Evolutionary conservation across 1,140 invertebrate genomes (phyloP), one percentile per base, ranked within the genome.

Genomic region (Rhynchophorus ferrugineus): DNA sequence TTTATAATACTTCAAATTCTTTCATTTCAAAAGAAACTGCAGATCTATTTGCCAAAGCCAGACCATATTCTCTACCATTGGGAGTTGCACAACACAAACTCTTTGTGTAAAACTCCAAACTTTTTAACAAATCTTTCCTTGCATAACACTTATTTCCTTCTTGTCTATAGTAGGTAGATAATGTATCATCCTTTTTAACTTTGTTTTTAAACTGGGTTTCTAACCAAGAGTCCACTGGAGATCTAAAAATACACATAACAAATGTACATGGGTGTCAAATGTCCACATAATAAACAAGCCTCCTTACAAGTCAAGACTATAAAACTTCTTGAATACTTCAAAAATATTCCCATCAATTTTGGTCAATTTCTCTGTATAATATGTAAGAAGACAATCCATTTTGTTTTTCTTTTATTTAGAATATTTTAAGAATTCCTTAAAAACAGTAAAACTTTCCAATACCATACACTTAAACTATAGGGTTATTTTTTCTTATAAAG

Each of bases 21-120:
- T 54, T 56, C 46, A 63, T 55, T 51, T 60, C 56, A 57, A 61
- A 67, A 42, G 55, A 61, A 21, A 57, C 58, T 0, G 65, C 65
- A 8, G 65, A 67, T 54, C 63, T 54, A 51, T 67, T 67, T 6
- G 63, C 60, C 18, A 64, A 52, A 39, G 62, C 63, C 21, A 62
- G 41, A 14, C 54, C 51, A 50, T 61, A 65, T 24, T 61, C 55
- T 48, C 57, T 48, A 22, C 56, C 50, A 37, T 58, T 43, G 39
- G 54, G 53, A 49, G 49, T 58, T n/a, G 65, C 65, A 60, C 34
- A 59, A 45, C 61, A 62, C 38, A 67, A 57, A 49, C 61, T 63
- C 50, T 60, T 61, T 2, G 61, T 64, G 35, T 64, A 67, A 55
- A 52, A 57, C 38, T 59, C 51, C 19, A 67, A 55, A 49, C 59